Percentiles rank a stretch among this genome's conserved stretches.
These are phyloP conservation scores for Pterois miles DNA, from an alignment of 2,797 vertebrate species.

Conservation along the genomic window DNA sequence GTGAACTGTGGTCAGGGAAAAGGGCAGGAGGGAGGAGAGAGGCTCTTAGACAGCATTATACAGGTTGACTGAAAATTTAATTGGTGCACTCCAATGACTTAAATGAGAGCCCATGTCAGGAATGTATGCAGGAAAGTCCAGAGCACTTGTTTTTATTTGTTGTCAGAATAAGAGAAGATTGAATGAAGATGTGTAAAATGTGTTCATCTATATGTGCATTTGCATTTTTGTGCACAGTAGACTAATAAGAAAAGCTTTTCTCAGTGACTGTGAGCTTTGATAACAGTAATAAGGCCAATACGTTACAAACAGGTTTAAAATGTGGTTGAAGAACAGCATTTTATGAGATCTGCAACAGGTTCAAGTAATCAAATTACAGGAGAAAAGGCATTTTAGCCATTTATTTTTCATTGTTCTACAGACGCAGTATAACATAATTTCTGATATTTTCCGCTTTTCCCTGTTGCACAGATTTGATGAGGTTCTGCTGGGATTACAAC, in stretches of 20 bases:
- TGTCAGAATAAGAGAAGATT: constrained; percentile 18
- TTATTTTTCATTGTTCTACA: background rate
- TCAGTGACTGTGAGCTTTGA: background rate
- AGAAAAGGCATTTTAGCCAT: background rate
- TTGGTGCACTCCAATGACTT: constrained; percentile 42
- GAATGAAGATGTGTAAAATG: constrained; percentile 14
- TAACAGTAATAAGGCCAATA: background rate
- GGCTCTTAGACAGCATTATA: constrained; percentile 31
- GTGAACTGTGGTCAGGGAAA: constrained; percentile 38
- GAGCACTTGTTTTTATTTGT: constrained; percentile 21
- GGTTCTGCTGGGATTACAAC: background rate
- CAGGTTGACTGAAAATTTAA: constrained; percentile 60
- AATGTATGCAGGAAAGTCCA: constrained; percentile 6
- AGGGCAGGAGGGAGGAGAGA: constrained; percentile 24
- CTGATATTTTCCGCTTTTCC: background rate
- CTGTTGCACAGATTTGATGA: too few species aligned
- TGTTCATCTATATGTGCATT: background rate
- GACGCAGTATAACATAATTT: background rate
- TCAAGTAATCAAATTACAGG: background rate
- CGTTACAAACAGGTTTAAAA: background rate
- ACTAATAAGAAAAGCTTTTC: background rate
- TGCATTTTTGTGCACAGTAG: background rate
- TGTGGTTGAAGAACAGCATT: background rate
- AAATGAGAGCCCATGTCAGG: constrained; percentile 53
- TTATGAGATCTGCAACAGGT: constrained; percentile 26